Evolutionary conservation across 1,140 invertebrate genomes (phyloP).

Genomic region (Leptinotarsa texana): DNA sequence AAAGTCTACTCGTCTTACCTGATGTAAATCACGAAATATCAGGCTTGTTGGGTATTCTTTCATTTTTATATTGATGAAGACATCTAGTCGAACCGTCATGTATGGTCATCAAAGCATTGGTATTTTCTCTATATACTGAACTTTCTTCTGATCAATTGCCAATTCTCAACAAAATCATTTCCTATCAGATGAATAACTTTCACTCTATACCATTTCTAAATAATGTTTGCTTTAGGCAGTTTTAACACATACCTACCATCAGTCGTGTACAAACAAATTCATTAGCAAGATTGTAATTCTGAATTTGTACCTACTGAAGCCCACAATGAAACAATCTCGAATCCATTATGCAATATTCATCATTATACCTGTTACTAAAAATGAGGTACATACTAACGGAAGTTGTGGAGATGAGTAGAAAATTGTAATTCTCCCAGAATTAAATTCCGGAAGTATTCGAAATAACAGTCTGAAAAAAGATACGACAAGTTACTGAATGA

Average conservation of each 20-base stretch:
- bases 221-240: conserved; percentile 1
- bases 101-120: neutral
- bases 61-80: too few relatives aligned
- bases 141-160: neutral
- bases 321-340: neutral
- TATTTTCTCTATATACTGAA: neutral
- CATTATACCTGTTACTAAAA: neutral
- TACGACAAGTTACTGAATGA: too few relatives aligned
- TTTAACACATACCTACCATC: neutral
- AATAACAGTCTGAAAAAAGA: too few relatives aligned
- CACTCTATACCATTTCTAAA: conserved; percentile 11
- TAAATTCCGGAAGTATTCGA: too few relatives aligned
- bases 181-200: conserved; percentile 9
- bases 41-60: too few relatives aligned
- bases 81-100: neutral
- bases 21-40: too few relatives aligned
- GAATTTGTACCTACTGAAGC: neutral
- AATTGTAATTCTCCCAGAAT: too few relatives aligned
- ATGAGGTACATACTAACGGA: neutral
- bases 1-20: too few relatives aligned
- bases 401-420: neutral
- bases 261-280: neutral
- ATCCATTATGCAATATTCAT: neutral
- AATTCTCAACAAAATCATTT: neutral
- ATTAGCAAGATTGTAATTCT: neutral